These are phyloP conservation scores for Conus canariensis DNA, from an alignment of 2,888 invertebrate genomes.

Conservation along the genomic window DNA sequence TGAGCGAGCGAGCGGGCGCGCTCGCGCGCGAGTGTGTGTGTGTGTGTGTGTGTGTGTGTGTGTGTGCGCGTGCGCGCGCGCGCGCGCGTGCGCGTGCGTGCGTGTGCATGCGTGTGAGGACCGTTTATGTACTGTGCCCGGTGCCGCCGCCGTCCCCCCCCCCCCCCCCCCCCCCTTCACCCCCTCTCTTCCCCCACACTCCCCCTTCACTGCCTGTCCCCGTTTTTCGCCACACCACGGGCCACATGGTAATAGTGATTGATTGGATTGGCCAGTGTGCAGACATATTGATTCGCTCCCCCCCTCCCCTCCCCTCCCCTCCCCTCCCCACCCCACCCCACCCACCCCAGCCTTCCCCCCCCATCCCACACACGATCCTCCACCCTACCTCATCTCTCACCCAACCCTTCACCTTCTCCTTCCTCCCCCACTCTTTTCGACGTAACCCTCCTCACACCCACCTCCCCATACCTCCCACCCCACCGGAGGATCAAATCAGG, in stretches of 20 bases:
- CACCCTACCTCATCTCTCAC: not conserved
- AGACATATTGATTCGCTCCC: conserved; percentile 41
- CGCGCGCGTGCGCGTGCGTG: not conserved
- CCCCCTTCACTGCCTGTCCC: not conserved
- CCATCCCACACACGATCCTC: not conserved
- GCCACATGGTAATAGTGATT: conserved; percentile 41
- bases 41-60: too few species aligned
- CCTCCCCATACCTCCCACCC: not conserved
- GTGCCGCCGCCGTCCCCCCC: too few species aligned
- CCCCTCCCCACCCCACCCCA: not conserved
- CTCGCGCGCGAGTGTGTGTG: too few species aligned
- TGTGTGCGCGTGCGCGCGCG: too few species aligned
- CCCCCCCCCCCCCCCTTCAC: not conserved
- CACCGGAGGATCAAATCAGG: not conserved
- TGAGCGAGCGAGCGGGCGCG: too few species aligned
- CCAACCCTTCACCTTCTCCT: not conserved
- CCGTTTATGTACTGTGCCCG: too few species aligned
- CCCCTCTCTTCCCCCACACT: not conserved
- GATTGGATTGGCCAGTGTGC: conserved; percentile 43
- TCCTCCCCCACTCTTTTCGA: not conserved
- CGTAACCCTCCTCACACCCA: not conserved
- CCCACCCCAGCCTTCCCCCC: not conserved
- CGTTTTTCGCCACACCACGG: not conserved
- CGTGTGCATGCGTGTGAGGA: not conserved
- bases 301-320: not conserved